A percentile compares a stretch with the other conserved stretches of the same genome.
phyloP scores from a whole-genome alignment of 2,888 invertebrate species.

The Salticus scenicus region DNA sequence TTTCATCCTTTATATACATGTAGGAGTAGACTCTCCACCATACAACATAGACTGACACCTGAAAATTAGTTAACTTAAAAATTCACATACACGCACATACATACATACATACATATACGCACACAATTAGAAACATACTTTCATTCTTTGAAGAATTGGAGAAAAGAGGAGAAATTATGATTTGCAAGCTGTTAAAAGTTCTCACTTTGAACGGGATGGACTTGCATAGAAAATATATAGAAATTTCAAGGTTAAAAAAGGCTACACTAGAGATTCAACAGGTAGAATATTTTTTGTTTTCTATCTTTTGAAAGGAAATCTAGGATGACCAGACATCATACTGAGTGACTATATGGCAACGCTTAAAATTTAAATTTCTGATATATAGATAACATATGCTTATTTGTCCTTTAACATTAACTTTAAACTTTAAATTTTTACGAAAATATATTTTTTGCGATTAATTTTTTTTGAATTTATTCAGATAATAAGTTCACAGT shows the following conservation, averaged over 20 bases:
- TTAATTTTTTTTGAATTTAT: too few relatives aligned
- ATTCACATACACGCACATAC: slow-evolving; percentile 46
- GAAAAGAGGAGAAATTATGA: slow-evolving; percentile 46
- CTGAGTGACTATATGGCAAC: neutral
- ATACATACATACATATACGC: slow-evolving; percentile 46
- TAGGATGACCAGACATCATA: slow-evolving; percentile 24
- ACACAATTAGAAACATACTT: slow-evolving; percentile 66
- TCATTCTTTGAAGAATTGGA: slow-evolving; percentile 48
- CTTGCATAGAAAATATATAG: slow-evolving; percentile 70
- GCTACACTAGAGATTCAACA: slow-evolving; percentile 62
- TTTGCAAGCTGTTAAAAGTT: slow-evolving; percentile 69
- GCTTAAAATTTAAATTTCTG: neutral
- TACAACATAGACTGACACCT: slow-evolving; percentile 59
- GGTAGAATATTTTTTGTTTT: slow-evolving; percentile 41
- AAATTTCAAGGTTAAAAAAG: slow-evolving; percentile 65
- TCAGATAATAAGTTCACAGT: too few relatives aligned
- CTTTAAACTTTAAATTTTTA: too few relatives aligned
- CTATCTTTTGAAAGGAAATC: slow-evolving; percentile 15
- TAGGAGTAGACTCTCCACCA: slow-evolving; percentile 54
- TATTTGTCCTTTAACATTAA: too few relatives aligned
- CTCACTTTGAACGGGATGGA: slow-evolving; percentile 71
- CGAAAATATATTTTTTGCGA: too few relatives aligned
- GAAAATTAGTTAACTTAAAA: slow-evolving; percentile 49
- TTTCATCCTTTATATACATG: slow-evolving; percentile 50
- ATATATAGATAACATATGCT: too few relatives aligned